Conservation (phyloP, 30 jellyfish, hydroid and myxozoan genomes). For the Cassiopea xamachana region DNA sequence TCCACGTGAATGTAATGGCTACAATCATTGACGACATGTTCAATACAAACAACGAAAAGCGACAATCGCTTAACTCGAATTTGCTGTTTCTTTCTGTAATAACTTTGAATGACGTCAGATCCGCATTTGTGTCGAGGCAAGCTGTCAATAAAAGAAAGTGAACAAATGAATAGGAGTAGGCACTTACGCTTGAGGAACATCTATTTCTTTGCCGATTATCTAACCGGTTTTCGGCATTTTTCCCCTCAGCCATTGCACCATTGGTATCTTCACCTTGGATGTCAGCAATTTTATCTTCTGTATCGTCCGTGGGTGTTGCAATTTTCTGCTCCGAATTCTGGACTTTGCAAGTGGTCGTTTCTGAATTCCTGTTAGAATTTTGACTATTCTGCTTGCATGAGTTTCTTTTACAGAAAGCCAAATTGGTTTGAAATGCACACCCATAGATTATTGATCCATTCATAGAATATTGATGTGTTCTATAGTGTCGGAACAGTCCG, state of each 20-base stretch:
- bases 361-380: too few species aligned
- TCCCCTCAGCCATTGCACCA: neutral
- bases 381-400: neutral
- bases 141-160: conserved; percentile 26
- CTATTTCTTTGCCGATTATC: neutral
- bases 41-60: neutral
- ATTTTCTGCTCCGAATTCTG: too few species aligned
- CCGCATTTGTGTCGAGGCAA: conserved; percentile 44
- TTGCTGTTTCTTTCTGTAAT: conserved; percentile 20
- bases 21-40: neutral
- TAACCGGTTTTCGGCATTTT: neutral
- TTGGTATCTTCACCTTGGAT: neutral
- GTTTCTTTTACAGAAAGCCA: neutral
- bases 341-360: too few species aligned
- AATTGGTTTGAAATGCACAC: neutral
- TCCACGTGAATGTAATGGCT: conserved; percentile 19
- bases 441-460: conserved; percentile 24
- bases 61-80: conserved; percentile 1
- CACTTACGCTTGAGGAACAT: conserved; percentile 9
- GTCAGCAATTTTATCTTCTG: too few species aligned
- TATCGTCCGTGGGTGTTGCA: too few species aligned
- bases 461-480: neutral
- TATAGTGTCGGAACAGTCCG: neutral
- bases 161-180: conserved; percentile 34
- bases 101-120: conserved; percentile 26